Base-by-base conservation (phyloP, 2,113 vertebrate genomes). In the Puntigrus tetrazona region DNA sequence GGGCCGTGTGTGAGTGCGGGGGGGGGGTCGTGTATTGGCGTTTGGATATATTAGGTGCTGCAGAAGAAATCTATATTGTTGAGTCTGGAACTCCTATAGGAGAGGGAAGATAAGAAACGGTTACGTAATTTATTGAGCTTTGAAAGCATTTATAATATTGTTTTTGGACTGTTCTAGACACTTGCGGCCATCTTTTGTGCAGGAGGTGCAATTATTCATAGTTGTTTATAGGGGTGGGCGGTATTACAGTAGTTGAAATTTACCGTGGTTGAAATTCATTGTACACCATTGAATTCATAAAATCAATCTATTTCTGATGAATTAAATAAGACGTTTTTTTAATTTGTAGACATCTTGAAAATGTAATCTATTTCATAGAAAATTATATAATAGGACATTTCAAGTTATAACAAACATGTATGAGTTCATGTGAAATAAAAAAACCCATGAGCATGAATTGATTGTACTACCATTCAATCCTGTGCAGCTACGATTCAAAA, bases 11-110 rank as follows among this genome's bases (percentile, higher is more conserved):
- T 90, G 90, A 91, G 92, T 92, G 91, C 87, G 90, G 86, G 25
- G 5, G 69, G 38, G 72, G 80, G 88, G 67, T 59, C 61, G 47
- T 86, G 70, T 93, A 93, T 94, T 93, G 93, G 92, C 90, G 90
- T 94, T 93, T 93, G 90, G 92, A 91, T 94, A 93, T 94, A 94
- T 94, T 91, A 91, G 92, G 89, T 93, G 88, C 92, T 90, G 88
- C 84, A 86, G 91, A 91, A 92, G 94, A 94, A 94, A 95, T 94
- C 92, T 93, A 92, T 94, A 94, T 93, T 92, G 94, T 94, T 94
- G 92, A 92, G 92, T 87, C 87, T 90, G 91, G 90, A 90, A 87
- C 86, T 88, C 92, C 89, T 89, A 79, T 88, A 92, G 92, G 92
- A 94, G 86, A 79, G 43, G n/a, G 85, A 59, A 87, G 88, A 93